Conservation (phyloP, 2,888 invertebrate species). For the Parnassius smintheus region DNA sequence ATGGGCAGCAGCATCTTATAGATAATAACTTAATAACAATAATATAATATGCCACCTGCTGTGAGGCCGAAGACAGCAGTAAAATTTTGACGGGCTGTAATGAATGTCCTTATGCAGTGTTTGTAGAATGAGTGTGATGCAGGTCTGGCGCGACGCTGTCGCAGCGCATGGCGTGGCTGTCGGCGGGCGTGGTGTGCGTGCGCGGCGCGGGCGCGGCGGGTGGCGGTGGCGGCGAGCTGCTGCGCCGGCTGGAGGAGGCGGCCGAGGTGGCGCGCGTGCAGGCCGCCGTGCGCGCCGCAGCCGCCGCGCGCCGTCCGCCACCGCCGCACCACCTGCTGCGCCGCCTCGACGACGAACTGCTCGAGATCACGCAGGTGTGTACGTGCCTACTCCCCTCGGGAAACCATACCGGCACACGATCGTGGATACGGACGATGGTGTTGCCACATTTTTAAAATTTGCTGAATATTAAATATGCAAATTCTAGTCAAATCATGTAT, state of each 20-base stretch:
- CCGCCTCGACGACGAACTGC: constrained; percentile 89
- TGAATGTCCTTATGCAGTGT: too few relatives aligned
- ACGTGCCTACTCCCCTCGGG: too few relatives aligned
- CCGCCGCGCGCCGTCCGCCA: constrained; percentile 76
- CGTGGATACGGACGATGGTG: too few relatives aligned
- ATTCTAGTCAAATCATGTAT: too few relatives aligned
- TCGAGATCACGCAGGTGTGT: constrained; percentile 91
- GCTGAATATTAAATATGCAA: too few relatives aligned
- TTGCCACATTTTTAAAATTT: too few relatives aligned
- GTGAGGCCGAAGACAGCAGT: too few relatives aligned
- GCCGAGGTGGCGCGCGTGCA: constrained; percentile 94
- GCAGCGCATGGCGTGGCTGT: constrained; percentile 94
- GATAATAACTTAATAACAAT: too few relatives aligned
- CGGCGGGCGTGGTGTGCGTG: constrained; percentile 97
- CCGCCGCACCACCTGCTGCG: constrained; percentile 85
- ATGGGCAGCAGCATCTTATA: too few relatives aligned
- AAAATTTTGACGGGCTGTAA: too few relatives aligned
- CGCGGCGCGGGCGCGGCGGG: constrained; percentile 87
- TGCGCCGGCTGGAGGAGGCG: constrained; percentile 95
- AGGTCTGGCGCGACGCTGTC: constrained; percentile 88
- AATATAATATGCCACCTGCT: too few relatives aligned
- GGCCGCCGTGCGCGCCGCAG: constrained; percentile 82
- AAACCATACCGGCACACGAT: too few relatives aligned
- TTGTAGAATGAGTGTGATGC: constrained; percentile 1
- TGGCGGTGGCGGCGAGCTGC: constrained; percentile 87